Base-by-base conservation (phyloP, 2,888 invertebrate species). In the Abscondita cerata region DNA sequence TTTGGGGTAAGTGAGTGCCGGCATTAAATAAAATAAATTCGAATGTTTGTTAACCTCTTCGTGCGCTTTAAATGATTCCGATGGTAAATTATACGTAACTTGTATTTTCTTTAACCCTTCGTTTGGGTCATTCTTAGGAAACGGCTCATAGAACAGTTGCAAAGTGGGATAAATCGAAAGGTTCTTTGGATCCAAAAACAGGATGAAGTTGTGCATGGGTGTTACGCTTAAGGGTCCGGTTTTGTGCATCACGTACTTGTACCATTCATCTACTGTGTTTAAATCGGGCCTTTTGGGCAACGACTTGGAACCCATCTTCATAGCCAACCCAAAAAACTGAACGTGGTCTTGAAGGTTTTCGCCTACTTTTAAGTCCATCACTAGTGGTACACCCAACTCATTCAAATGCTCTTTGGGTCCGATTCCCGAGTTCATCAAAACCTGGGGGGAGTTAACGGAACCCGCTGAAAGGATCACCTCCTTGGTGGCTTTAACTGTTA, bases 361-460 rank as follows among this genome's bases (percentile, higher is more conserved):
- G 0, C 84, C 84, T 1, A 84, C 83, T 2, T 74, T 76, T 19
- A 83, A 70, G 69, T 83, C 78, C 15, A 76, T 71, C 1, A 83
- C 56, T 1, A 81, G 75, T 0, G 76, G 74, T 40, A 80, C 77
- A 2, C 73, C 73, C n/a, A 77, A 59, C 20, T 76, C 68, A 33
- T 75, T 59, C 2, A 82, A 73, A 59, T 81, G 80, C 5, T 77
- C 72, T 20, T 68, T 71, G 1, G 81, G 82, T 2, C 82, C 82
- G 1, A 85, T 76, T 1, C 87, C 87, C 4, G 86, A 86, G 34
- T 87, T 72, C 84, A 86, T 83, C 15, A 88, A 76, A 11, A 88
- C 72, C 70, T 88, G 86, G 0, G 87, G 85, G 11, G 85, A 82
- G 73, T 87, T 87, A 67, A 88, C 83, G 4, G 86, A 81, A 1